A percentile compares a stretch with the other conserved stretches of the same genome.
These are phyloP conservation scores for Trichomycterus rosablanca DNA, from an alignment of 2,113 vertebrate species.

Conservation along the genomic window DNA sequence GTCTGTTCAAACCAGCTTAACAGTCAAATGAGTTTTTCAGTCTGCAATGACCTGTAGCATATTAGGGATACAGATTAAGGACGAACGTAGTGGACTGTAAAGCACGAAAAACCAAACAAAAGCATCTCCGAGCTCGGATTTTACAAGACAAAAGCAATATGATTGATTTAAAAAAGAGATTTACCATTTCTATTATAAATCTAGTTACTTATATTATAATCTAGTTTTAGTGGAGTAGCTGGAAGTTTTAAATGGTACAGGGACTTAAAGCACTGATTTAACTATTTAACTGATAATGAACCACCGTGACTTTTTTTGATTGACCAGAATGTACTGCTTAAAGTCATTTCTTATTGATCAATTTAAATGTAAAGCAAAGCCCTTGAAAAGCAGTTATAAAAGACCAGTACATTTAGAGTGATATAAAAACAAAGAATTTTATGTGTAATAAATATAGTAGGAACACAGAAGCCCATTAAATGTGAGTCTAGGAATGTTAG, in stretches of 20 bases:
- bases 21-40: too few species aligned
- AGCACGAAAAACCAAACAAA: conserved; percentile 7
- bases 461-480: conserved; percentile 53
- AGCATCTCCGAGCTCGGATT: background rate
- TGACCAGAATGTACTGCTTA: conserved; percentile 62
- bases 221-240: conserved; percentile 9
- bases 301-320: conserved; percentile 27
- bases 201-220: background rate
- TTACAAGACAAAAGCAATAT: conserved; percentile 14
- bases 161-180: conserved; percentile 1
- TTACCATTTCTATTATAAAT: background rate
- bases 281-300: conserved; percentile 9
- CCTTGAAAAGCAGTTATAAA: conserved; percentile 22
- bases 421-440: conserved; percentile 43
- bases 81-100: background rate
- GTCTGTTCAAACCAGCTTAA: conserved; percentile 7
- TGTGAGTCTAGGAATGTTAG: conserved; percentile 53
- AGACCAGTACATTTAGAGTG: conserved; percentile 34
- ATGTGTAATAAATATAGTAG: conserved; percentile 49
- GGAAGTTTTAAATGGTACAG: conserved; percentile 23
- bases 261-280: conserved; percentile 40
- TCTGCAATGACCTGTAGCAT: background rate
- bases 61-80: background rate
- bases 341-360: conserved; percentile 33
- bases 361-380: background rate